Conservation (phyloP, 2,888 invertebrate genomes). For the Sipha maydis region DNA sequence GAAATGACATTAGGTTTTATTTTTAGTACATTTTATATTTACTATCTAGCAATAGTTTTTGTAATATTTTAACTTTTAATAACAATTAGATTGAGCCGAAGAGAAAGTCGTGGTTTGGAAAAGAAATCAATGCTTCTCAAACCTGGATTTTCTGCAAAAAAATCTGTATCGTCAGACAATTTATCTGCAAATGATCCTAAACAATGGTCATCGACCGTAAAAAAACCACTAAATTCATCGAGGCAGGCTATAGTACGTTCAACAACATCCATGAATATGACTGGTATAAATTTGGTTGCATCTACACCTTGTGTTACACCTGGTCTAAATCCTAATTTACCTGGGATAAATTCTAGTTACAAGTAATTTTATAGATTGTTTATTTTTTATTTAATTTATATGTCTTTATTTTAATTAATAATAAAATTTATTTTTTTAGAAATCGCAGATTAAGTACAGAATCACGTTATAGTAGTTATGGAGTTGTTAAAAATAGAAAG, state of each 20-base stretch:
- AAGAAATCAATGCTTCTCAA: slow-evolving; percentile 50
- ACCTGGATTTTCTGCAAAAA: slow-evolving; percentile 57
- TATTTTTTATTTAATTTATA: background rate
- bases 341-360: slow-evolving; percentile 53
- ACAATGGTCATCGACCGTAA: slow-evolving; percentile 45
- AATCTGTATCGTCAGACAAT: slow-evolving; percentile 49
- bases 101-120: slow-evolving; percentile 25
- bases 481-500: slow-evolving; percentile 62
- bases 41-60: no score
- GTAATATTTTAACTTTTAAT: no score
- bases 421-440: background rate
- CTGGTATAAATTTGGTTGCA: slow-evolving; percentile 52
- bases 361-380: slow-evolving; percentile 31
- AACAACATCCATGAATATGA: slow-evolving; percentile 41
- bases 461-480: slow-evolving; percentile 62
- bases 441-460: slow-evolving; percentile 52
- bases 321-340: slow-evolving; percentile 49
- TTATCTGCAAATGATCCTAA: slow-evolving; percentile 45
- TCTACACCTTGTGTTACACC: slow-evolving; percentile 58
- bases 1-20: slow-evolving; percentile 38
- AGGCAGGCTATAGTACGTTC: slow-evolving; percentile 32
- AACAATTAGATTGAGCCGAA: slow-evolving; percentile 24
- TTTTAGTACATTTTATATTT: no score
- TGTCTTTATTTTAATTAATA: background rate
- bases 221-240: background rate